Evolutionary conservation across 2,888 invertebrate genomes (phyloP), one percentile per base, ranked within the genome.

Genomic region (Trichogramma dendrolimi): DNA sequence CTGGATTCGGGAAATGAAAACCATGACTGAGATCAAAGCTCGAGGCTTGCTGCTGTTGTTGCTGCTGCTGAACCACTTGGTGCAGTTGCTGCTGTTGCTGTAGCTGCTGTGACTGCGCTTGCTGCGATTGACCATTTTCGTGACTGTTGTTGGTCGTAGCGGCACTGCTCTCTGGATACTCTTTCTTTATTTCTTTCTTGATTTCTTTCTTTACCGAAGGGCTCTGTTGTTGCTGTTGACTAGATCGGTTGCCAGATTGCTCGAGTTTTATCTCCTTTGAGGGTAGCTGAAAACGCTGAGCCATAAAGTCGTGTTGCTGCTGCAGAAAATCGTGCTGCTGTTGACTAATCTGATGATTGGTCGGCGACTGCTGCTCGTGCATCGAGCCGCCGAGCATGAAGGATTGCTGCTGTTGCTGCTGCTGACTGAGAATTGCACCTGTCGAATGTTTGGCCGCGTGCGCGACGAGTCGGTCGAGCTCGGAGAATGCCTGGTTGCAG

Each of bases 401-500:
- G 4, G 47, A 71, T 63, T 76, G 74, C 61, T 78, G 70, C 11
- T 75, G 73, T 54, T 76, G 76, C 51, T 78, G 78, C 47, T 78
- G 79, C 62, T 81, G 81, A 62, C 80, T 79, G 65, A 82, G 80
- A 46, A 86, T 79, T 6, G 83, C 84, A 10, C 85, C 83, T 39
- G 83, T 83, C 69, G 84, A 86, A 75, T 91, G 90, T 73, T 89
- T 89, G 11, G 86, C 83, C 44, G 89, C 84, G 78, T 91, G 91
- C 1, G 85, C 83, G 41, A 87, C 82, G 51, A 90, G 79, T 59
- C 87, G 83, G 61, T 87, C 86, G 57, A 87, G 78, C 70, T 90
- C 88, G n/a, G 89, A 87, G 75, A 89, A 89, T 0, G 89, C 89
- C 79, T 90, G 91, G 77, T 90, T 89, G 80, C 91, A 91, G 55